These are phyloP conservation scores for Spinibarbus caldwelli DNA, from an alignment of 2,797 vertebrate species.

Conservation along the genomic window DNA sequence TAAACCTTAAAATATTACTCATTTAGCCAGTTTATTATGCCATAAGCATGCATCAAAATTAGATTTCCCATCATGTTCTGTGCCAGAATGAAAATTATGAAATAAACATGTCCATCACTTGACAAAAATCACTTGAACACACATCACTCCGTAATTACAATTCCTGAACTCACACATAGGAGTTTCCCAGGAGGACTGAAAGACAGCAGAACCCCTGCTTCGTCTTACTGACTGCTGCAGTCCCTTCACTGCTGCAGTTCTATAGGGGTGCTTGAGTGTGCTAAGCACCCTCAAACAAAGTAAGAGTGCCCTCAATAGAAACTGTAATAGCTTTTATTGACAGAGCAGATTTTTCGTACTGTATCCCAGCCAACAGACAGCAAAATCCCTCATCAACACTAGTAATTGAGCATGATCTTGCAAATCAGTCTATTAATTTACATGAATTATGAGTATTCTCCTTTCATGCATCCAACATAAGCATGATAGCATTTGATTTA, in stretches of 20 bases:
- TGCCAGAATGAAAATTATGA: background rate
- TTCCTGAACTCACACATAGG: background rate
- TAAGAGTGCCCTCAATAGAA: background rate
- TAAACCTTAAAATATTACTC: background rate
- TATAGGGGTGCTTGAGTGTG: background rate
- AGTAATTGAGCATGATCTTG: constrained; percentile 23
- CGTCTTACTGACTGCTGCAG: background rate
- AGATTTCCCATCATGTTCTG: background rate
- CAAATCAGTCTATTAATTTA: constrained; percentile 11
- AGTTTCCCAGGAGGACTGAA: background rate
- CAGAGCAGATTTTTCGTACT: background rate
- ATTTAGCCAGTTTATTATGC: background rate
- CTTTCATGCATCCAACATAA: background rate
- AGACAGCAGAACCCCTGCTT: background rate
- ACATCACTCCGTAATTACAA: background rate
- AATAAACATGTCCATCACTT: background rate
- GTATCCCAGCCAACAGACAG: constrained; percentile 1
- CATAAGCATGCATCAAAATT: background rate
- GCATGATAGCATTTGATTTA: background rate
- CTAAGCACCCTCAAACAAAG: background rate
- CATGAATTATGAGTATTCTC: background rate
- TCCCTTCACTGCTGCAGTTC: background rate
- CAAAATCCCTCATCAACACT: constrained; percentile 25
- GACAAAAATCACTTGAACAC: background rate
- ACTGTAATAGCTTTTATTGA: constrained; percentile 4